Evolutionary conservation across 2,113 vertebrate species (phyloP).

Genomic region (Strix aluco): DNA sequence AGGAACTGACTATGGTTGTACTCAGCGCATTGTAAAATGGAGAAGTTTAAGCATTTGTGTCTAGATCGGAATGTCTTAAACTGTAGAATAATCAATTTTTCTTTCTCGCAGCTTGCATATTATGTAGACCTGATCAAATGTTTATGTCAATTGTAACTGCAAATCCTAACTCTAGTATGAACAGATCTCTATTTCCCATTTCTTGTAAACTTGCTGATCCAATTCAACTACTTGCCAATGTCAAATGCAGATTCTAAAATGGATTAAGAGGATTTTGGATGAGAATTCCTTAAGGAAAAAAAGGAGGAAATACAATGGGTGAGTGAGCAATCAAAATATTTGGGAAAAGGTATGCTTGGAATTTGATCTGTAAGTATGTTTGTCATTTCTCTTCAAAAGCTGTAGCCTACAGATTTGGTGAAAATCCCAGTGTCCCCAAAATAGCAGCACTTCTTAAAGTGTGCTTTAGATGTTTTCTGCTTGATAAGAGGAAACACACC

Average conservation of each 20-base stretch:
- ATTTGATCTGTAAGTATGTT: neutral
- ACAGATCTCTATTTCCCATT: neutral
- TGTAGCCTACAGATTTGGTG: neutral
- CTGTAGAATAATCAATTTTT: neutral
- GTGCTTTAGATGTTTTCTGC: neutral
- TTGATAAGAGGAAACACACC: neutral
- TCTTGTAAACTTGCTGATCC: neutral
- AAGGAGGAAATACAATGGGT: neutral
- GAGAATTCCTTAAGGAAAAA: neutral
- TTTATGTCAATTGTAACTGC: neutral
- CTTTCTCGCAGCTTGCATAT: accelerated
- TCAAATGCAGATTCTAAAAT: neutral
- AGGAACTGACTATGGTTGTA: neutral
- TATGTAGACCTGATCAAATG: neutral
- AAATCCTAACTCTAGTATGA: neutral
- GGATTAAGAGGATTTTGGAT: neutral
- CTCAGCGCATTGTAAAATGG: neutral
- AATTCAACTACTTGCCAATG: neutral
- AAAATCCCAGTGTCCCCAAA: neutral
- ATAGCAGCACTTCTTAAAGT: neutral
- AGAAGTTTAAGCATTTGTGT: neutral
- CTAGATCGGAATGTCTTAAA: neutral
- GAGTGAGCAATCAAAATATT: neutral
- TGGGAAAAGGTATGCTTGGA: neutral
- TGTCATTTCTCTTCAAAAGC: neutral